Evolutionary conservation across 2,113 vertebrate species (phyloP).

Genomic region (Microtus montanus): DNA sequence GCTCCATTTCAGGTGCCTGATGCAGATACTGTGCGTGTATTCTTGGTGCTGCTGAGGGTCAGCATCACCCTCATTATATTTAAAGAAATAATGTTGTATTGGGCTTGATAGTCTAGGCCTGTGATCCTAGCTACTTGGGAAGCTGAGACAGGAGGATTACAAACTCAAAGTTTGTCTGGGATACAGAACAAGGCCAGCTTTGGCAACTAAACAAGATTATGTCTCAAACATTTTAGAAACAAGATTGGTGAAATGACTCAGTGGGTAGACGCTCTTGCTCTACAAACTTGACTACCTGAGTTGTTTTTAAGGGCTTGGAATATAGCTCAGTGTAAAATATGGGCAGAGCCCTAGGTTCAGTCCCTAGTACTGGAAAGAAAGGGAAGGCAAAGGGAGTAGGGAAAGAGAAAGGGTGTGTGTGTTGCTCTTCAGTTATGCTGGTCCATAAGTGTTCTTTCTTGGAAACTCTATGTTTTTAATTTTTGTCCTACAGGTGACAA

Average conservation of each 20-base stretch:
- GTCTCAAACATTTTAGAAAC: neutral
- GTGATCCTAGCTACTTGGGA: neutral
- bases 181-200: neutral
- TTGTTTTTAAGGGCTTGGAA: neutral
- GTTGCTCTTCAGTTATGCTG: neutral
- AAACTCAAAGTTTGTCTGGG: neutral
- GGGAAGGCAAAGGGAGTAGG: neutral
- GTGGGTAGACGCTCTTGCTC: neutral
- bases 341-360: neutral
- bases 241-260: neutral
- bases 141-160: neutral
- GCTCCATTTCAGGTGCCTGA: neutral
- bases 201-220: neutral
- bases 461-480: constrained; percentile 43
- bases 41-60: neutral
- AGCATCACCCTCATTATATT: no score
- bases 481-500: neutral
- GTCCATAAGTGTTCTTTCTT: neutral
- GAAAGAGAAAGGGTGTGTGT: neutral
- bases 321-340: neutral
- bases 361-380: neutral
- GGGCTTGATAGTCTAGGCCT: neutral
- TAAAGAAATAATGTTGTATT: neutral
- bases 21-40: neutral
- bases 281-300: neutral